Base-by-base conservation (phyloP, 2,888 invertebrate genomes). In the Eupeodes latifasciatus region DNA sequence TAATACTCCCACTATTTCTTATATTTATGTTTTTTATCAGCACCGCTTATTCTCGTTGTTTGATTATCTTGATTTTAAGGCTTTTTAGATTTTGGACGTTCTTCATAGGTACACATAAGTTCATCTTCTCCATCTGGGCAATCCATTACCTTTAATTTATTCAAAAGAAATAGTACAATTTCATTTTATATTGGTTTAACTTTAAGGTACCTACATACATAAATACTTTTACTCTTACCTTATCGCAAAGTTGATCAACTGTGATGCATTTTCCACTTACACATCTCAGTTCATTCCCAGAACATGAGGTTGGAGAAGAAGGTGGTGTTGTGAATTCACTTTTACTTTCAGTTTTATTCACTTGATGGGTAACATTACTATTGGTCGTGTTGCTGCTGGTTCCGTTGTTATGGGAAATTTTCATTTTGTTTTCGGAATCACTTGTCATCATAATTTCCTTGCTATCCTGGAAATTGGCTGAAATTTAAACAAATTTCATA, bases 71-170 rank as follows among this genome's bases (percentile, higher is more conserved):
- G 53, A 40, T 53, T 4, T 64, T 69, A 75, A 51, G 75, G 69
- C 11, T 69, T 69, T 49, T 75, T 69, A 34, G 72, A 1, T 34
- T 83, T 27, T 1, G 67, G 51, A 14, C 53, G 79, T 16, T 84
- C 80, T 14, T 94, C 95, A 92, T 95, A 95, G 91, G 94, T 94
- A 91, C 96, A 96, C 92, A 95, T 95, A 82, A 95, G 94, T 90
- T 96, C 96, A 88, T 96, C 96, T 3, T 95, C 95, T 64, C 95
- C 95, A 91, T 96, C 96, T 1, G 94, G 93, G 91, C 96, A 96
- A 92, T 96, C 95, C 69, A 92, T 90, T 90, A 91, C 91, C 93
- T 93, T 66, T 10, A 89, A 12, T 51, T 51, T 19, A 72, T 47
- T 44, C 53, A 77, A 53, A 76, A 80, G 61, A 27, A 27, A 27